Conservation (phyloP, 1,140 invertebrate species). For the Drosophila teissieri region DNA sequence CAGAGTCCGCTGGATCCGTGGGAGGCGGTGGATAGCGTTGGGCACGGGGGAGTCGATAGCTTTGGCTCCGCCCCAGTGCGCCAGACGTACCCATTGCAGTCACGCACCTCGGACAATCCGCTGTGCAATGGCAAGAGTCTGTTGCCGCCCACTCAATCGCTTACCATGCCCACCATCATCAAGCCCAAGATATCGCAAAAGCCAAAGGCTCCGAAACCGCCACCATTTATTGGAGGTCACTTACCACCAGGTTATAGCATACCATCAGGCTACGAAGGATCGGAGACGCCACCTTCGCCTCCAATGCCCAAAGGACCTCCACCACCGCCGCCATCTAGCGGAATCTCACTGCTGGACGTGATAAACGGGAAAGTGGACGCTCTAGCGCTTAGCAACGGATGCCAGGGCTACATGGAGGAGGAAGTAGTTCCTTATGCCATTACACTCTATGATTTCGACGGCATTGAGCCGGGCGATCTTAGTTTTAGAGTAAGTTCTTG, state of each 20-base stretch:
- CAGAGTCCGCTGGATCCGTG: slow-evolving; percentile 85
- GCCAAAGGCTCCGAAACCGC: slow-evolving; percentile 78
- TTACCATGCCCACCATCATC: slow-evolving; percentile 89
- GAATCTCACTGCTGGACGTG: slow-evolving; percentile 83
- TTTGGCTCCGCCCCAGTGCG: slow-evolving; percentile 76
- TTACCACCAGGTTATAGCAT: slow-evolving; percentile 48
- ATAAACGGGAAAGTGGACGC: slow-evolving; percentile 79
- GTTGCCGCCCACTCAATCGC: slow-evolving; percentile 72
- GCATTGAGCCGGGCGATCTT: slow-evolving; percentile 89
- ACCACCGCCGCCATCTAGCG: slow-evolving; percentile 87
- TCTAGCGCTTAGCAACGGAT: slow-evolving; percentile 56
- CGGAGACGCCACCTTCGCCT: slow-evolving; percentile 86
- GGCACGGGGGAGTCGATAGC: slow-evolving; percentile 35
- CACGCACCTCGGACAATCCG: slow-evolving; percentile 77
- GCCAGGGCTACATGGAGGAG: slow-evolving; percentile 52
- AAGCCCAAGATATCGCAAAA: slow-evolving; percentile 84
- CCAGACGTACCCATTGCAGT: slow-evolving; percentile 66
- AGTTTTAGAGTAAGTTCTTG: slow-evolving; percentile 87
- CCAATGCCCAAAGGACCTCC: slow-evolving; percentile 92
- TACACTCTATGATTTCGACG: slow-evolving; percentile 90
- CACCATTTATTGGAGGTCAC: slow-evolving; percentile 54
- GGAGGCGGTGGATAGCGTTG: slow-evolving; percentile 85
- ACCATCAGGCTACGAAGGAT: slow-evolving; percentile 34
- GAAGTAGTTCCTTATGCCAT: slow-evolving; percentile 87
- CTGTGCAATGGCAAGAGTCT: slow-evolving; percentile 85